Conservation (phyloP, 2,113 vertebrate genomes). For the Microtus pennsylvanicus region DNA sequence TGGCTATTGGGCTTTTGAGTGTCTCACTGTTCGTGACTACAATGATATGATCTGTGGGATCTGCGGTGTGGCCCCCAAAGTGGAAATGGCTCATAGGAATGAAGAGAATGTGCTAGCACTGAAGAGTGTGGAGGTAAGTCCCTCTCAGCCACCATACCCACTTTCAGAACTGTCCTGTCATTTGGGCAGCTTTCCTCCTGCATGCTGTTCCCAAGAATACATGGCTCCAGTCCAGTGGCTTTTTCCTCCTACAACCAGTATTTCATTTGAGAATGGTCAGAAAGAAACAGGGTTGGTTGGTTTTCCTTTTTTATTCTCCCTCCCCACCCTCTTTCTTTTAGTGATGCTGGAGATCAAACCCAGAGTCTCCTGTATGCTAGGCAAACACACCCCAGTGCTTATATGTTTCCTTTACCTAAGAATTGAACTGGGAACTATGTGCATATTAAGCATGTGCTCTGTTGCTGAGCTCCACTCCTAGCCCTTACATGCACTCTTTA, state of each 20-base stretch:
- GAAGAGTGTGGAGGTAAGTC: slow-evolving; percentile 94
- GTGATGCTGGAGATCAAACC: neutral
- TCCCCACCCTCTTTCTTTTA: neutral
- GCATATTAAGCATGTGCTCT: neutral
- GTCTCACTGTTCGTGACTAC: slow-evolving; percentile 96
- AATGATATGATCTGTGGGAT: slow-evolving; percentile 99
- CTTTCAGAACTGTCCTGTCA: neutral
- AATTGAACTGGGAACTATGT: neutral
- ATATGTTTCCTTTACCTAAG: neutral
- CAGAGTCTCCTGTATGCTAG: neutral
- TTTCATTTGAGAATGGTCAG: slow-evolving; percentile 14
- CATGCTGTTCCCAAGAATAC: neutral
- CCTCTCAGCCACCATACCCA: neutral
- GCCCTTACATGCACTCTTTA: neutral
- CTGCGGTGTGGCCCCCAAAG: slow-evolving; percentile 95
- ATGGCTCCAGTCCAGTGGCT: neutral
- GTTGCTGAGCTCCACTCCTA: neutral
- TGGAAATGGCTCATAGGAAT: slow-evolving; percentile 95
- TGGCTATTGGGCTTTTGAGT: slow-evolving; percentile 99
- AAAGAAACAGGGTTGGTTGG: neutral
- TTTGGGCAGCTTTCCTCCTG: neutral
- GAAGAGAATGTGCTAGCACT: slow-evolving; percentile 92
- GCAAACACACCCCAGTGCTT: neutral
- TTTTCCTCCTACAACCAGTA: neutral
- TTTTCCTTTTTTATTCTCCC: neutral